These are phyloP conservation scores for Zaprionus obscuricornis DNA, from an alignment of 2,888 invertebrate genomes.

Conservation along the genomic window DNA sequence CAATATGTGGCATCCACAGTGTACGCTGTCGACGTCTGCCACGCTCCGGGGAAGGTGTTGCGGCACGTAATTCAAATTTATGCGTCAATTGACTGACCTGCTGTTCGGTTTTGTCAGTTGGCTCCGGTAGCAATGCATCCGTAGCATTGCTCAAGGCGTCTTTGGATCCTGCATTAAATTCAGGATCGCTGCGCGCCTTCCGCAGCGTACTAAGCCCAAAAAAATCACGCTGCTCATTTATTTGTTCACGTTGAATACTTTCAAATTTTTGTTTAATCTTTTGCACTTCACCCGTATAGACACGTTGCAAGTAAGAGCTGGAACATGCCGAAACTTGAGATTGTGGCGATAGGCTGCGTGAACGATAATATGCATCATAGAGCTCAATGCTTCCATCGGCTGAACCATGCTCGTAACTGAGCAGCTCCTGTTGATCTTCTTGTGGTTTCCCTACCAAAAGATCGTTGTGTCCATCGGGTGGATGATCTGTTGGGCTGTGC, in stretches of 20 bases:
- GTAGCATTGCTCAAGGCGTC: constrained; percentile 83
- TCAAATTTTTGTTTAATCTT: constrained; percentile 92
- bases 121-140: constrained; percentile 58
- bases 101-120: background rate
- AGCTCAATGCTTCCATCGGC: constrained; percentile 84
- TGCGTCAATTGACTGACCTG: constrained; percentile 84
- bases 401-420: constrained; percentile 67
- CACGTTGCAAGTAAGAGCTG: constrained; percentile 87
- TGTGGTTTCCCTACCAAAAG: constrained; percentile 16
- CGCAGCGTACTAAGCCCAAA: constrained; percentile 84
- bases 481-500: constrained; percentile 84
- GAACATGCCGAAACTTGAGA: constrained; percentile 87
- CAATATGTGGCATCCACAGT: constrained; percentile 93
- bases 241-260: constrained; percentile 68
- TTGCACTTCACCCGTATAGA: constrained; percentile 90
- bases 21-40: constrained; percentile 84
- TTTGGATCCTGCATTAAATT: constrained; percentile 86
- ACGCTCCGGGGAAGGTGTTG: constrained; percentile 78
- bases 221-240: constrained; percentile 73
- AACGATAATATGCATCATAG: constrained; percentile 87
- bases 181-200: constrained; percentile 91
- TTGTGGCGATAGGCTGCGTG: constrained; percentile 89
- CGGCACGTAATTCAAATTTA: constrained; percentile 85
- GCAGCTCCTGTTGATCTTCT: constrained; percentile 39
- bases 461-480: constrained; percentile 83